Base-by-base conservation (phyloP, 1,140 invertebrate species). In the Drosophila busckii region DNA sequence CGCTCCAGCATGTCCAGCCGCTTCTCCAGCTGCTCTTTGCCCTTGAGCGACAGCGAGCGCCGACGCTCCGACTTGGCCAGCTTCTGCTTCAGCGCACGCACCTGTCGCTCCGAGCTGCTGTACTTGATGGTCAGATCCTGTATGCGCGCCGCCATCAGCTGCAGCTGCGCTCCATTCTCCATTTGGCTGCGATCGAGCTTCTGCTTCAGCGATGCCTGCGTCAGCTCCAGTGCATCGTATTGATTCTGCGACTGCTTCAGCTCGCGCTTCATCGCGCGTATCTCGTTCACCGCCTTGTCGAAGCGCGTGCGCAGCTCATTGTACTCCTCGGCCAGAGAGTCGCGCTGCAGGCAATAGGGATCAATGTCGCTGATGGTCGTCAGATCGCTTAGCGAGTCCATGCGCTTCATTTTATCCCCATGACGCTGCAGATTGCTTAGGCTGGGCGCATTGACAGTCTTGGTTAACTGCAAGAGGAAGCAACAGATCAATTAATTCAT, bases 51-150 rank as follows among this genome's bases (percentile, higher is more conserved):
- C 15, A 95, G 89, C 17, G 94, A 95, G 38, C 95, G 89, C 46
- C 94, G 88, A 61, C 95, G 93, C 70, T 96, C 95, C 0, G 91
- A 90, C 82, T 94, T 94, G 59, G 92, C 91, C 25, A 95, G 86
- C 85, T 95, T 95, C 67, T 94, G 93, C 85, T 95, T 95, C 12
- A 95, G 65, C 2, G 90, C 91, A 42, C 94, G 88, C 5, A 95
- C 92, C 86, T 95, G 94, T 68, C 95, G 94, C 71, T 97, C 95
- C n/a, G 94, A 93, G 1, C 90, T 89, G 2, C 90, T 92, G 13
- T 96, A 88, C 86, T 96, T 97, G 20, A 91, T 90, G 0, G 95
- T 96, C 22, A 96, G 86, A 85, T 97, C 95, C 75, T 96, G 92
- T 26, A 96, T 93, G 16, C 94, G 90, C n/a, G 92, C 92, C 1